Conservation (phyloP, 2,888 invertebrate genomes). For the Eupithecia vulgata region DNA sequence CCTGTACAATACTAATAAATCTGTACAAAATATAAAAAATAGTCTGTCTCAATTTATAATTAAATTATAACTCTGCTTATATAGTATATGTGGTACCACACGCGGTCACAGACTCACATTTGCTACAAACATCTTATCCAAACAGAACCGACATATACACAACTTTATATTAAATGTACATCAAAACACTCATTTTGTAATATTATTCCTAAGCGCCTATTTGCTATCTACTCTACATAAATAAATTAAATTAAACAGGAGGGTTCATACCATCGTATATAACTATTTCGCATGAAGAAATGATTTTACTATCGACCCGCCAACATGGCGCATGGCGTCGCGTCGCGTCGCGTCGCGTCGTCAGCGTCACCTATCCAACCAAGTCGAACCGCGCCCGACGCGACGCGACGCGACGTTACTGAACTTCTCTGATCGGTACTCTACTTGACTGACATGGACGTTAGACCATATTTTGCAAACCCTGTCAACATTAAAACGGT, state of each 20-base stretch:
- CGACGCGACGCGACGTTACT: too few relatives aligned
- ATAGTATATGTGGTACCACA: background rate
- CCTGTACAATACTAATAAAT: background rate
- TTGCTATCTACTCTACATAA: background rate
- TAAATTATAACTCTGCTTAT: conserved; percentile 1
- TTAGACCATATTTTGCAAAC: too few relatives aligned
- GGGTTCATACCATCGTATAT: too few relatives aligned
- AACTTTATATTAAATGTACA: background rate
- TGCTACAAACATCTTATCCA: background rate
- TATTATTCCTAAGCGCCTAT: background rate
- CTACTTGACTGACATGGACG: too few relatives aligned
- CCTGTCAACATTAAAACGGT: too few relatives aligned
- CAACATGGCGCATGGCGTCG: too few relatives aligned
- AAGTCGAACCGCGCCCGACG: too few relatives aligned
- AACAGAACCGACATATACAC: background rate
- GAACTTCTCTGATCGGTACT: too few relatives aligned
- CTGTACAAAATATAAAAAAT: conserved; percentile 33
- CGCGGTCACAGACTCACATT: background rate
- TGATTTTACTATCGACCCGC: too few relatives aligned
- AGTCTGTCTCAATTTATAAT: conserved; percentile 26
- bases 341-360: too few relatives aligned
- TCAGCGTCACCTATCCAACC: too few relatives aligned
- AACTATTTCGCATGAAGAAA: too few relatives aligned
- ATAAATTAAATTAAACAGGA: background rate
- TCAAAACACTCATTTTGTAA: background rate